phyloP scores from a whole-genome alignment of 1,140 invertebrate species.

The Drosophila jambulina region DNA sequence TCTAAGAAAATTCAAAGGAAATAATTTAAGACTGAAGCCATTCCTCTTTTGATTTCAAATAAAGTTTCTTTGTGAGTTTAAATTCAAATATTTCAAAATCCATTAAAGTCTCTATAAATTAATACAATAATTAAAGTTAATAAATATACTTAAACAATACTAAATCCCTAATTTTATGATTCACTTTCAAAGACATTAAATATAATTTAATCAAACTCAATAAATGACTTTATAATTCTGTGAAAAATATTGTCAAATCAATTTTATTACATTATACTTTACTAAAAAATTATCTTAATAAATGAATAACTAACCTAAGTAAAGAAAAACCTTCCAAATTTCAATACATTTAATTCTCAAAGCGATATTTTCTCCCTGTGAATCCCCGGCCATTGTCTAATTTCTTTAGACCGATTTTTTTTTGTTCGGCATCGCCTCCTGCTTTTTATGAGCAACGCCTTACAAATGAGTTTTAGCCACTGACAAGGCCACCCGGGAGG shows the following conservation, averaged over 20 bases:
- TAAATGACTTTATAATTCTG: not conserved
- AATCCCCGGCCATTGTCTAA: conserved; percentile 35
- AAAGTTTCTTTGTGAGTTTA: not conserved
- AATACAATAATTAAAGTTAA: not conserved
- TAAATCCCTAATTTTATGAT: not conserved
- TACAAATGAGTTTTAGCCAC: conserved; percentile 78
- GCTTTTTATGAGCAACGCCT: conserved; percentile 71
- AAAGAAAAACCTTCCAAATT: not conserved
- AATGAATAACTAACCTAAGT: not conserved
- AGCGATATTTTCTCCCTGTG: conserved; percentile 17
- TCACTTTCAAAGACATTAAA: not conserved
- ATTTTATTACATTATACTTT: not conserved
- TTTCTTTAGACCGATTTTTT: conserved; percentile 58
- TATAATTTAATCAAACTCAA: not conserved
- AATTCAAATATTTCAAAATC: no score
- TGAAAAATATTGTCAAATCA: not conserved
- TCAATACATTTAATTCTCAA: not conserved
- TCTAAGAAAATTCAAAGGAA: not conserved
- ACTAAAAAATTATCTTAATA: not conserved
- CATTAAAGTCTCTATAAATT: not conserved
- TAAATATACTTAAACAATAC: not conserved
- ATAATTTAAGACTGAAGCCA: not conserved
- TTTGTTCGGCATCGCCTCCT: conserved; percentile 17
- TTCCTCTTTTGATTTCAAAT: not conserved
- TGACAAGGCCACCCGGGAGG: conserved; percentile 66